Evolutionary conservation across 2,888 invertebrate genomes (phyloP), one percentile per base, ranked within the genome.

Genomic region (Cephonodes hylas): DNA sequence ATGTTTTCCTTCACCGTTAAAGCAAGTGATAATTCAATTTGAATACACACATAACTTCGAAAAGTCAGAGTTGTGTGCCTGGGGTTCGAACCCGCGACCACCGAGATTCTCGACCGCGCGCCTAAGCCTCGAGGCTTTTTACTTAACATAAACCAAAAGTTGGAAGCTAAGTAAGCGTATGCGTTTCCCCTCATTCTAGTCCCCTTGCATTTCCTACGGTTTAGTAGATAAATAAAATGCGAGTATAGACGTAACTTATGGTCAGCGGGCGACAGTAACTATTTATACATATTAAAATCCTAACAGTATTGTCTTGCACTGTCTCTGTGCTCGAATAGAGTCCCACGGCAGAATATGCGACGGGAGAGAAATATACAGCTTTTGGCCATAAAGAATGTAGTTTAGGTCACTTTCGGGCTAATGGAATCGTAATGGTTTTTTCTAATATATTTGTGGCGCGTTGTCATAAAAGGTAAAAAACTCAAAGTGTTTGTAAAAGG

Each of bases 261-360:
- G 31, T 53, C 53, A 53, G 53, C 27, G 10, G 13, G 4, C 53
- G 53, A 53, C 53, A 20, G 27, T 31, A 3, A 18, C 31, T 53
- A 27, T 53, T 53, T 53, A 53, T 53, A 31, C 18, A 10, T 53
- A 53, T 53, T 48, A 53, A 53, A 53, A 20, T 53, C 7, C 15
- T 31, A 53, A 31, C 10, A 53, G 31, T 31, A 31, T 66, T 67
- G 65, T 66, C 63, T 53, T 53, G 53, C 31, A 31, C 15, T 8
- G 5, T 25, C 27, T 27, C 27, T 25, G 27, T 27, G 48, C 7
- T 1, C 18, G 3, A 18, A 53, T 25, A 13, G 15, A 27, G 10
- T 27, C 53, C 53, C 53, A n/a, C 1, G 53, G 31, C 27, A 7
- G 13, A n/a, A 10, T 38, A 38, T n/a, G 13, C 10, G 4, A 4